Conservation (phyloP, 2,888 invertebrate genomes). For the Hirudinaria manillensis region DNA sequence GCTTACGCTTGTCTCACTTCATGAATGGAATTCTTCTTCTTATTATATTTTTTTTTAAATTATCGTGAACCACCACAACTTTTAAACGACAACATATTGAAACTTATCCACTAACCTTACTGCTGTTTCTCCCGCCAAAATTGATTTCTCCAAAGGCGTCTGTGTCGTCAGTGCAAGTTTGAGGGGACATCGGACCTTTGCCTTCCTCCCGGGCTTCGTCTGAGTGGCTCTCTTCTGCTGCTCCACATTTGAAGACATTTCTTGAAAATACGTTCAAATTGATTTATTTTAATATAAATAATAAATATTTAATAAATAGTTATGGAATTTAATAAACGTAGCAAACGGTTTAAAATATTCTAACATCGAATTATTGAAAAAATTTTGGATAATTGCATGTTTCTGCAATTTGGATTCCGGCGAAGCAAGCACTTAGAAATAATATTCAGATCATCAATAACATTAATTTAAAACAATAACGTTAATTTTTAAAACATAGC, state of each 20-base stretch:
- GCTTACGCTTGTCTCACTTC: too few species aligned
- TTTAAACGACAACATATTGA: not conserved
- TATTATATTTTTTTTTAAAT: not conserved
- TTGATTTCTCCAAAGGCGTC: slow-evolving; percentile 53
- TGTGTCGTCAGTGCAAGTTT: slow-evolving; percentile 37
- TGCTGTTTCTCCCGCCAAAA: slow-evolving; percentile 47
- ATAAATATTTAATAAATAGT: not conserved
- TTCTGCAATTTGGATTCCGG: too few species aligned
- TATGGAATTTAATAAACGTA: too few species aligned
- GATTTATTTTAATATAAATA: not conserved
- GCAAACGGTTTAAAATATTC: too few species aligned
- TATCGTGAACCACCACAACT: not conserved
- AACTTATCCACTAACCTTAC: slow-evolving; percentile 44
- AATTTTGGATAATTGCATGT: too few species aligned
- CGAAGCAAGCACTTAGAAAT: too few species aligned
- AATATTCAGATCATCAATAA: not conserved
- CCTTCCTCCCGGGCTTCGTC: slow-evolving; percentile 9
- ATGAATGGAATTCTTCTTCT: too few species aligned
- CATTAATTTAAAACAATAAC: not conserved
- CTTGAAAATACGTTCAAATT: not conserved
- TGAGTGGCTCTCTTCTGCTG: not conserved
- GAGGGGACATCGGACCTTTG: not conserved
- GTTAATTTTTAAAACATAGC: not conserved
- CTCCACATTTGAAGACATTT: not conserved
- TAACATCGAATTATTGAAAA: too few species aligned